Percentiles rank a stretch among this genome's conserved stretches.
Conservation (phyloP, 30 jellyfish, hydroid and myxozoan genomes). For the Clytia hemisphaerica region DNA sequence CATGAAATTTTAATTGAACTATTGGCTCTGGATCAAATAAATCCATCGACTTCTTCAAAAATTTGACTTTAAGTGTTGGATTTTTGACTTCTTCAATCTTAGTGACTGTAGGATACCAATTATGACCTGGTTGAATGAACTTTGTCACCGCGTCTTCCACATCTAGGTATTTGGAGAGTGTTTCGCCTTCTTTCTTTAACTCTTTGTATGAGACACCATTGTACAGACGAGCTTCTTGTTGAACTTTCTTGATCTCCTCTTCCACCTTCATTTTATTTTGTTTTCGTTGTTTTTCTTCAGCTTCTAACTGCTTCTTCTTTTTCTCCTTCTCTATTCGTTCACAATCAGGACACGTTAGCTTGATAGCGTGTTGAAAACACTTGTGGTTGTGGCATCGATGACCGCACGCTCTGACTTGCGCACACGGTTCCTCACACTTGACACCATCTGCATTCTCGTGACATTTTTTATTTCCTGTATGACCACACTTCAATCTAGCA, state of each 20-base stretch:
- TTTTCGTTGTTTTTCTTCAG: constrained; percentile 8
- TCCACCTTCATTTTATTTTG: neutral
- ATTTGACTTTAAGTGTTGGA: constrained; percentile 23
- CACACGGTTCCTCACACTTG: constrained; percentile 27
- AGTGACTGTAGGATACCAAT: constrained; percentile 54
- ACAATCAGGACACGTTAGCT: constrained; percentile 21
- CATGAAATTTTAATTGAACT: constrained; percentile 46
- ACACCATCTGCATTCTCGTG: constrained; percentile 20
- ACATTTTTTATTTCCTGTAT: constrained; percentile 23
- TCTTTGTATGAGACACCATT: constrained; percentile 14
- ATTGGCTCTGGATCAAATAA: constrained; percentile 21
- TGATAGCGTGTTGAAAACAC: constrained; percentile 14
- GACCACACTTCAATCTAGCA: constrained; percentile 24
- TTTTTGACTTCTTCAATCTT: constrained; percentile 56
- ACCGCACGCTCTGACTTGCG: constrained; percentile 19
- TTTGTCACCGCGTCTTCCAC: constrained; percentile 52
- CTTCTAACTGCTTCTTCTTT: constrained; percentile 9
- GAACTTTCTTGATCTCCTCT: constrained; percentile 11
- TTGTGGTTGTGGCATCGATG: constrained; percentile 26
- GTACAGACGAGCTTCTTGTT: neutral
- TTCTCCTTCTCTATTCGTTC: neutral
- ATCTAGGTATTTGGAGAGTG: constrained; percentile 30
- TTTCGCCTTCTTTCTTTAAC: constrained; percentile 20
- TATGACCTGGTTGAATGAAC: constrained; percentile 41
- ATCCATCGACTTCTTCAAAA: constrained; percentile 17